Conservation (phyloP, 1,140 invertebrate genomes). For the Cataglyphis hispanica region DNA sequence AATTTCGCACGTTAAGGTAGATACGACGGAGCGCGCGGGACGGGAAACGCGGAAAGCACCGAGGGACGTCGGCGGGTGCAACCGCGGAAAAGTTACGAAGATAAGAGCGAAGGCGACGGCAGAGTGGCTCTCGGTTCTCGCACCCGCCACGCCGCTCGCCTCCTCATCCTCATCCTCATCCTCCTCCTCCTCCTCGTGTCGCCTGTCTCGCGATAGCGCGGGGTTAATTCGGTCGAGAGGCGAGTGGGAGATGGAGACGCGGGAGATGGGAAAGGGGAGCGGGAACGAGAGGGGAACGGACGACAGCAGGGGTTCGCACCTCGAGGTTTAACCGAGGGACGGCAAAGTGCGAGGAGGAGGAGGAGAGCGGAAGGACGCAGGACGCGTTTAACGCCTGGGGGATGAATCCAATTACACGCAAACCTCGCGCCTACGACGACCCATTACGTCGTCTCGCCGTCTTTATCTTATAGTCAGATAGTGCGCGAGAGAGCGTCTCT, state of each 20-base stretch:
- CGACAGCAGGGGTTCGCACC: conserved; percentile 51
- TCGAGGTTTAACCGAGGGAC: conserved; percentile 47
- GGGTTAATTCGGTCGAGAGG: conserved; percentile 76
- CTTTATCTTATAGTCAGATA: conserved; percentile 47
- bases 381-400: conserved; percentile 69
- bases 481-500: neutral
- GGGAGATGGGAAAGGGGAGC: conserved; percentile 43
- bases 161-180: too few relatives aligned
- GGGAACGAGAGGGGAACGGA: conserved; percentile 37
- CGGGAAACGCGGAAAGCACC: neutral
- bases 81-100: conserved; percentile 79
- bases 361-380: conserved; percentile 49
- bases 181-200: conserved; percentile 57
- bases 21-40: conserved; percentile 45
- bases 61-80: conserved; percentile 65
- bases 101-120: conserved; percentile 75
- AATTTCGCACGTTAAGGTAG: conserved; percentile 78
- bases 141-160: neutral
- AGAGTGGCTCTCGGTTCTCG: conserved; percentile 24
- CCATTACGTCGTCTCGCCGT: conserved; percentile 80
- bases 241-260: conserved; percentile 70
- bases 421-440: conserved; percentile 81
- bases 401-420: conserved; percentile 84
- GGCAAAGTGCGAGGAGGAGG: conserved; percentile 41
- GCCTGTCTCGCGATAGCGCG: conserved; percentile 71